A percentile compares a stretch with the other conserved stretches of the same genome.
phyloP scores from a whole-genome alignment of 2,888 invertebrate species.

The Sphecodes monilicornis region DNA sequence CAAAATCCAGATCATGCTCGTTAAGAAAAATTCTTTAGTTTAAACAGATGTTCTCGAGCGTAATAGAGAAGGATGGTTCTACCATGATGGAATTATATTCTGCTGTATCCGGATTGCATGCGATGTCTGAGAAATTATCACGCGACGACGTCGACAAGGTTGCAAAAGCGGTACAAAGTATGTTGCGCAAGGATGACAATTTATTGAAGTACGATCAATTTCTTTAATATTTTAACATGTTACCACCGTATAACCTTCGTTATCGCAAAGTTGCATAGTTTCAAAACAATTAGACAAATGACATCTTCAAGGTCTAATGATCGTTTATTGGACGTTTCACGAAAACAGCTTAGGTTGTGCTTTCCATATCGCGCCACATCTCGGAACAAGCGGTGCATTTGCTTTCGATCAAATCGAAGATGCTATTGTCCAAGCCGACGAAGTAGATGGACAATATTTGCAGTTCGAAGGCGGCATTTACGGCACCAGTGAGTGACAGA shows the following conservation, averaged over 20 bases:
- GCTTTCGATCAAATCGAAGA: constrained; percentile 93
- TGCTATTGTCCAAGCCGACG: constrained; percentile 97
- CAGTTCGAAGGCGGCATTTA: constrained; percentile 97
- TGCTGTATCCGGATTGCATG: constrained; percentile 89
- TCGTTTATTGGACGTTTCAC: constrained; percentile 35
- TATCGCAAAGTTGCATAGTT: background rate
- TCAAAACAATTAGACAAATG: background rate
- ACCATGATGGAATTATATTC: constrained; percentile 90
- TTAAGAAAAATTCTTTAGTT: constrained; percentile 14
- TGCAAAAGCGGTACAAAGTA: constrained; percentile 89
- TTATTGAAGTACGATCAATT: constrained; percentile 86
- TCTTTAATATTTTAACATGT: constrained; percentile 16
- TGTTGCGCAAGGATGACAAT: constrained; percentile 94
- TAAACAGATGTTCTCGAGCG: constrained; percentile 84
- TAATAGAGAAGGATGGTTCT: constrained; percentile 88
- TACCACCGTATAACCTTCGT: background rate
- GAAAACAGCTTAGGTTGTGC: constrained; percentile 91
- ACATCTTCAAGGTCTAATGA: constrained; percentile 7
- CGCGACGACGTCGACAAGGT: constrained; percentile 88
- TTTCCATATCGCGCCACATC: constrained; percentile 92
- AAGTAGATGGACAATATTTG: constrained; percentile 94
- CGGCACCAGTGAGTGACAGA: constrained; percentile 86
- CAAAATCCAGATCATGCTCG: background rate
- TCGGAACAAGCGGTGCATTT: constrained; percentile 89
- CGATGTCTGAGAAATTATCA: constrained; percentile 88